These are phyloP conservation scores for Smutsia temminckii DNA, from an alignment of 2,797 vertebrate species.

Conservation along the genomic window DNA sequence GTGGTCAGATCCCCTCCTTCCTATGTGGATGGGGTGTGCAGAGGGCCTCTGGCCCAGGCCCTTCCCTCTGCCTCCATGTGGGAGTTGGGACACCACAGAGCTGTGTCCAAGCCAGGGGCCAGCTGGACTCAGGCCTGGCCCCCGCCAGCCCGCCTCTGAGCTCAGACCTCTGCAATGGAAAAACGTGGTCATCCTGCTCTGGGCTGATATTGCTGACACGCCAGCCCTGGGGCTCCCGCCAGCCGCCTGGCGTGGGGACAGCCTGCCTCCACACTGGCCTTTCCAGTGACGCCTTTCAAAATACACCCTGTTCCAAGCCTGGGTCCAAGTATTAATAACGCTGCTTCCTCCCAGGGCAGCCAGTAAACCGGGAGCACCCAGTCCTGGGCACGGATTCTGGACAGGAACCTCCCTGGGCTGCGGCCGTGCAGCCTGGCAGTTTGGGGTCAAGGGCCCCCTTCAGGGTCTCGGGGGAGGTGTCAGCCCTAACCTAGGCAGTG, in stretches of 20 bases:
- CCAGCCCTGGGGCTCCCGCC: slow-evolving; percentile 43
- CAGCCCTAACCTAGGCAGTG: background rate
- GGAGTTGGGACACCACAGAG: background rate
- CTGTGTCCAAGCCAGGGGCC: background rate
- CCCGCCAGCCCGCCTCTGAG: background rate
- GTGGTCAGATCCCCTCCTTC: background rate
- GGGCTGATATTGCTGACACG: slow-evolving; percentile 7
- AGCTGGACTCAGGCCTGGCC: background rate
- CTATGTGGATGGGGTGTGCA: background rate
- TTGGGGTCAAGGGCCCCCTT: background rate
- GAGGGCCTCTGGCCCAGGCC: background rate
- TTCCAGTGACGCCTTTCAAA: background rate
- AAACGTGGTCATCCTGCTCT: background rate
- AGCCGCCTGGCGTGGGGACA: slow-evolving; percentile 30
- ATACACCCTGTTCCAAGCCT: background rate
- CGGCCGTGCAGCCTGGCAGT: background rate
- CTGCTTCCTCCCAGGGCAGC: background rate
- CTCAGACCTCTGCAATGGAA: slow-evolving; percentile 48
- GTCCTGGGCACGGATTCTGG: background rate
- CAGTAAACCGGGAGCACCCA: background rate
- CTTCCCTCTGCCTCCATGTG: background rate
- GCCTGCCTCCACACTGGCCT: background rate
- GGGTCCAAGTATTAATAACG: background rate
- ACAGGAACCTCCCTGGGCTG: background rate
- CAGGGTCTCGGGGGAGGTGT: background rate